phyloP scores from a whole-genome alignment of 2,888 invertebrate species.

The Incurvaria masculella region DNA sequence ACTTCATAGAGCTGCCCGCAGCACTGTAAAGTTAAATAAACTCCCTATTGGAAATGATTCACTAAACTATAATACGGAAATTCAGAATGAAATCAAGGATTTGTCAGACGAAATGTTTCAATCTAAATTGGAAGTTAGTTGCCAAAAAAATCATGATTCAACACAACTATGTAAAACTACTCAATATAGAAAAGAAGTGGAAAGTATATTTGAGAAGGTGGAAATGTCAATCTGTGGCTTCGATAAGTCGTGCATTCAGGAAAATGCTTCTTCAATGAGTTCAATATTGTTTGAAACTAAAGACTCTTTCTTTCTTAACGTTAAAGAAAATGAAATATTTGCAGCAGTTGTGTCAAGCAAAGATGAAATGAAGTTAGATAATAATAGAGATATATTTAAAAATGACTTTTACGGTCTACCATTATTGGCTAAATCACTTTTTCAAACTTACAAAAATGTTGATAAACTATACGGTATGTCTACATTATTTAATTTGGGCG shows the following conservation, averaged over 20 bases:
- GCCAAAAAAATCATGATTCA: slow-evolving; percentile 18
- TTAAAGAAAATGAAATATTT: slow-evolving; percentile 24
- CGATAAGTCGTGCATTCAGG: slow-evolving; percentile 14
- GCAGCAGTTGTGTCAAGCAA: slow-evolving; percentile 21
- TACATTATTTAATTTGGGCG: slow-evolving; percentile 2
- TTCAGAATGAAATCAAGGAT: slow-evolving; percentile 25
- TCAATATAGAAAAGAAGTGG: slow-evolving; percentile 34
- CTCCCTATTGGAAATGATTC: slow-evolving; percentile 14
- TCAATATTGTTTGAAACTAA: slow-evolving; percentile 33
- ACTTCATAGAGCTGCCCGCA: too few relatives aligned
- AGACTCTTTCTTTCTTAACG: slow-evolving; percentile 41
- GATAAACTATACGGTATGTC: slow-evolving; percentile 73
- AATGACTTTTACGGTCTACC: slow-evolving; percentile 77
- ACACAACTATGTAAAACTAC: slow-evolving; percentile 19
- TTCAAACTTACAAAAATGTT: slow-evolving; percentile 75
- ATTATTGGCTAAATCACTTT: slow-evolving; percentile 62
- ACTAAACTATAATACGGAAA: slow-evolving; percentile 15
- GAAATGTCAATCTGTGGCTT: slow-evolving; percentile 52
- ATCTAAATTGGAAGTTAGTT: slow-evolving; percentile 25
- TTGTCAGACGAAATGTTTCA: slow-evolving; percentile 36
- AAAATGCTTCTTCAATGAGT: slow-evolving; percentile 16
- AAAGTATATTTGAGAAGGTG: slow-evolving; percentile 39
- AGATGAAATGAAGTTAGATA: slow-evolving; percentile 17
- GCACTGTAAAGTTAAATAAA: too few relatives aligned
- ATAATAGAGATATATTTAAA: slow-evolving; percentile 13